phyloP scores from a whole-genome alignment of 2,113 vertebrate genomes.

The Notothenia rossii region DNA sequence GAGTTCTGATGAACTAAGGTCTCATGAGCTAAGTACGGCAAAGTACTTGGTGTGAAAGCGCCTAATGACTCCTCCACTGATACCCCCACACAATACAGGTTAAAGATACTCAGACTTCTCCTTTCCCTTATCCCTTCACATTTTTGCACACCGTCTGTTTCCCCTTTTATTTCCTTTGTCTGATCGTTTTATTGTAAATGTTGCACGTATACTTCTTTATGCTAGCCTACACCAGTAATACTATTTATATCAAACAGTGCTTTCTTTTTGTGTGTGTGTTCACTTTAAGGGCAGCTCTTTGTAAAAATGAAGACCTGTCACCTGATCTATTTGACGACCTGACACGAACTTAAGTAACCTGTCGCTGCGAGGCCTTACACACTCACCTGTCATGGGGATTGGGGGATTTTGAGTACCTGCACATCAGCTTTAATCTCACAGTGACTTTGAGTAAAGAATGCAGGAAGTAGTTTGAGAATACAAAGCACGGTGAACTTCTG shows the following conservation, averaged over 20 bases:
- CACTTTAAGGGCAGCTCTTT: neutral
- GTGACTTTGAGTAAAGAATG: constrained; percentile 6
- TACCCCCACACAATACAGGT: constrained; percentile 8
- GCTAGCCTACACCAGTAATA: neutral
- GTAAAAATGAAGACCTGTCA: neutral
- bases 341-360: neutral
- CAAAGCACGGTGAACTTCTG: neutral
- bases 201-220: too few species aligned
- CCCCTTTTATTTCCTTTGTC: constrained; percentile 60
- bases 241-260: neutral
- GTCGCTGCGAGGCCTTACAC: too few species aligned
- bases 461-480: neutral
- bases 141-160: constrained; percentile 70
- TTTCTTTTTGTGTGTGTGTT: neutral
- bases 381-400: neutral
- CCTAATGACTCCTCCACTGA: constrained; percentile 37
- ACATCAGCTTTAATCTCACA: neutral
- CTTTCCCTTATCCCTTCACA: constrained; percentile 52
- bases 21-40: too few species aligned
- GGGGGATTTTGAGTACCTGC: neutral
- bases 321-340: neutral
- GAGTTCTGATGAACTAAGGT: too few species aligned
- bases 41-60: too few species aligned
- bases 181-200: constrained; percentile 33
- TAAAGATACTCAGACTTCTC: constrained; percentile 17